phyloP scores from a whole-genome alignment of 2,113 vertebrate species.

The Phrynosoma platyrhinos region DNA sequence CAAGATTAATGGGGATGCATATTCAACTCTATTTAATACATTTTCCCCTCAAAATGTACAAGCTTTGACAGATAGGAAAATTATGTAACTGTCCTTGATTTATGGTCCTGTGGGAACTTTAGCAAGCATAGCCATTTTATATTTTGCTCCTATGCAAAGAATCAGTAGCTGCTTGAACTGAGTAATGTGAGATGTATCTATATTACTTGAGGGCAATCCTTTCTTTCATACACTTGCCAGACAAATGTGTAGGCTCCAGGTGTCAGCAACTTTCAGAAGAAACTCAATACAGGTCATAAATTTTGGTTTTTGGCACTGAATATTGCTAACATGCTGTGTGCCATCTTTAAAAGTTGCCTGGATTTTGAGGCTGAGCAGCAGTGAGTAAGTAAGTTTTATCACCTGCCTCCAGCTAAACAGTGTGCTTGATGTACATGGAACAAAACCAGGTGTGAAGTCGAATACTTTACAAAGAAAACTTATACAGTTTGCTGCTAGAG shows the following conservation, averaged over 20 bases:
- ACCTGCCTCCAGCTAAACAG: slow-evolving; percentile 6
- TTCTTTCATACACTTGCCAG: slow-evolving; percentile 44
- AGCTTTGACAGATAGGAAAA: background rate
- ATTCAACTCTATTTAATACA: slow-evolving; percentile 30
- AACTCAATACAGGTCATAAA: slow-evolving; percentile 36
- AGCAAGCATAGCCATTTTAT: background rate
- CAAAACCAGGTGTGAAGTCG: slow-evolving; percentile 18
- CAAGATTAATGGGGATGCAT: background rate
- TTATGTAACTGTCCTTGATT: slow-evolving; percentile 6
- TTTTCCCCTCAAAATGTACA: background rate
- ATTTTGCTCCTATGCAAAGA: background rate
- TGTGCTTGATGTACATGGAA: background rate
- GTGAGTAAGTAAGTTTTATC: slow-evolving; percentile 17
- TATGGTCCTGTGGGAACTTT: slow-evolving; percentile 13
- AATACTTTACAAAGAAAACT: background rate
- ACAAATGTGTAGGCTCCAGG: slow-evolving; percentile 20
- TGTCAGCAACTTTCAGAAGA: slow-evolving; percentile 12
- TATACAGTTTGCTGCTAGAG: background rate
- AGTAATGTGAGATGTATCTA: slow-evolving; percentile 34
- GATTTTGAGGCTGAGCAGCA: background rate
- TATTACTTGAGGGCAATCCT: slow-evolving; percentile 12
- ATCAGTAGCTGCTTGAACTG: slow-evolving; percentile 23
- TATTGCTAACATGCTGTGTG: background rate
- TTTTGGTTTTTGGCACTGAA: slow-evolving; percentile 40
- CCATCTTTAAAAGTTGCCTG: slow-evolving; percentile 18